phyloP scores from a whole-genome alignment of 2,113 vertebrate species.

The Solea solea region DNA sequence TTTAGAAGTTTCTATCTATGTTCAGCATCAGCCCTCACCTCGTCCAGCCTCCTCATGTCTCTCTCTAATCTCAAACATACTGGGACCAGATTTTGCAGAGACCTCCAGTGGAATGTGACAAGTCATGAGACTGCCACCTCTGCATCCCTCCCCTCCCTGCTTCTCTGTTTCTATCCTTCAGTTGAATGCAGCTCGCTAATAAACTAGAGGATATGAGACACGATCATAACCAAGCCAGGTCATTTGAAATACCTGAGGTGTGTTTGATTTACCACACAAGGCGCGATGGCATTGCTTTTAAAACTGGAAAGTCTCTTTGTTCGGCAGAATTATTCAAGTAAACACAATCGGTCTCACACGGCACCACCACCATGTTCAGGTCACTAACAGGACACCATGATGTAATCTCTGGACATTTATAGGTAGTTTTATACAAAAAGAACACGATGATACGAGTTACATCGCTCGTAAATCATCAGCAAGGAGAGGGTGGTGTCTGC shows the following conservation, averaged over 20 bases:
- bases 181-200: constrained; percentile 26
- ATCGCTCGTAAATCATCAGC: constrained; percentile 59
- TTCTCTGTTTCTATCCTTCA: constrained; percentile 26
- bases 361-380: constrained; percentile 13
- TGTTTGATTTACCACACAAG: constrained; percentile 55
- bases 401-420: no score
- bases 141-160: constrained; percentile 36
- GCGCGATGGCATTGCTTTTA: constrained; percentile 21
- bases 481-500: constrained; percentile 50
- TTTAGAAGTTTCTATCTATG: constrained; percentile 63
- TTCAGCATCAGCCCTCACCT: constrained; percentile 70
- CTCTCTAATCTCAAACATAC: constrained; percentile 61
- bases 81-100: constrained; percentile 56
- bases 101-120: constrained; percentile 71
- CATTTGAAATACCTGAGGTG: constrained; percentile 65
- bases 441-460: constrained; percentile 17
- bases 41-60: constrained; percentile 53
- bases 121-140: constrained; percentile 64
- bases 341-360: constrained; percentile 8
- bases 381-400: neutral
- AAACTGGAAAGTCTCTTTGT: neutral
- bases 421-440: no score
- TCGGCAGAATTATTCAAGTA: constrained; percentile 36
- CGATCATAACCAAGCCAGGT: constrained; percentile 55
- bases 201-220: constrained; percentile 73